phyloP scores from a whole-genome alignment of 2,888 invertebrate species.

The Cheilosia scutellata region DNA sequence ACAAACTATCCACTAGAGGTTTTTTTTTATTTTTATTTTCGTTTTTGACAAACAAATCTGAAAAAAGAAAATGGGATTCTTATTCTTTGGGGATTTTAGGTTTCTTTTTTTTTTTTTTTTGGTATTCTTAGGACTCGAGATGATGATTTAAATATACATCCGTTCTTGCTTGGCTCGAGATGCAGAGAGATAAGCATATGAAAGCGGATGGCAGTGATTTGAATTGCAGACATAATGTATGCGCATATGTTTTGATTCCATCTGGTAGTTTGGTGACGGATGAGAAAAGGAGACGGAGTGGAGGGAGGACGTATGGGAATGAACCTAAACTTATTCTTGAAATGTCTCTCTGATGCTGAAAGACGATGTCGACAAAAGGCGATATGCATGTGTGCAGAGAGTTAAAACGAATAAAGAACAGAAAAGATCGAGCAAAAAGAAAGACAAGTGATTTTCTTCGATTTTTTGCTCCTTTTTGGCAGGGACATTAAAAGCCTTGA shows the following conservation, averaged over 20 bases:
- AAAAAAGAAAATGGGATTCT: conserved; percentile 63
- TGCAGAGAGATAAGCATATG: conserved; percentile 73
- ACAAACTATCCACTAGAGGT: conserved; percentile 58
- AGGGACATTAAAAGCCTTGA: conserved; percentile 32
- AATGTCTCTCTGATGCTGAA: conserved; percentile 55
- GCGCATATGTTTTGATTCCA: conserved; percentile 75
- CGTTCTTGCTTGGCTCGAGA: conserved; percentile 49
- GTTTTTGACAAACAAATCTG: conserved; percentile 46
- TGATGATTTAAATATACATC: conserved; percentile 65
- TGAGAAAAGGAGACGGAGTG: background rate
- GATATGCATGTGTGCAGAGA: conserved; percentile 28
- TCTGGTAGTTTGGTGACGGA: conserved; percentile 24
- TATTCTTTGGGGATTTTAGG: conserved; percentile 30
- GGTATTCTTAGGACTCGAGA: conserved; percentile 47
- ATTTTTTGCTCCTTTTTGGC: conserved; percentile 12
- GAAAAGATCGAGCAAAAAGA: conserved; percentile 11
- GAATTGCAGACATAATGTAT: conserved; percentile 75
- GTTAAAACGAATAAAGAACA: conserved; percentile 1
- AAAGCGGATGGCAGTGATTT: conserved; percentile 75
- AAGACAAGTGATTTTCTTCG: conserved; percentile 71
- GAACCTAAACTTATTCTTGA: conserved; percentile 59
- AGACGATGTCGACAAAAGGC: conserved; percentile 37
- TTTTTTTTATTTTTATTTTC: background rate
- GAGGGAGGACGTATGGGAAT: conserved; percentile 24
- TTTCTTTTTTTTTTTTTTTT: conserved; percentile 18